Evolutionary conservation across 2,113 vertebrate species (phyloP), one percentile per base, ranked within the genome.

Genomic region (Podiceps cristatus): DNA sequence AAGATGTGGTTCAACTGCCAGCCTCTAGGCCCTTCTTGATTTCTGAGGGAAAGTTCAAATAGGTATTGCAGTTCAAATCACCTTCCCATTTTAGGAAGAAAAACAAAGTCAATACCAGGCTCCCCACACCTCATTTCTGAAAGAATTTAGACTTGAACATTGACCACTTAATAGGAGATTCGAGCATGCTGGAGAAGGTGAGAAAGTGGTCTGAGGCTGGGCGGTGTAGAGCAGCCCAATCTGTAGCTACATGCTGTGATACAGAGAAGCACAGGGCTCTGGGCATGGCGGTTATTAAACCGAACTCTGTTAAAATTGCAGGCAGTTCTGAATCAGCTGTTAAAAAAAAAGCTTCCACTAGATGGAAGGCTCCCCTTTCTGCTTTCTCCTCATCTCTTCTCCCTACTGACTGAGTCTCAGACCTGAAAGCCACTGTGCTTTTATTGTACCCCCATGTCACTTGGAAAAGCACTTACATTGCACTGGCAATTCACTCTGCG

Each of bases 311-410:
- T 62, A 52, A 44, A 83, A 69, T 9, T 56, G 35, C 35, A 44
- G 40, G 8, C 20, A 35, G 50, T 40, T 86, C 76, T 37, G 84
- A 71, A 71, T 37, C 18, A 55, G 68, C 45, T 89, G 68, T 72
- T 74, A 77, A 88, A 80, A 91, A 58, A 42, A 68, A 76, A 84
- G 0, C 69, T 85, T 74, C 94, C 64, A 80, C 64, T 85, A 87
- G 73, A 69, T 87, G 56, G 64, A 85, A 91, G 69, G 37, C 73
- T 85, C 69, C 86, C 68, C 33, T 5, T 87, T 84, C 72, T 53
- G 23, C 45, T 68, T 64, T 53, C 13, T 73, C 40, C 33, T 81
- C 59, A 22, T 42, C 47, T 85, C 47, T 81, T 55, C 25, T 19
- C 8, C 9, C 9, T 31, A 7, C 10, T 71, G n/a, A 23, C 33